Percentiles rank a stretch among this genome's conserved stretches.
Evolutionary conservation across 1,140 invertebrate genomes (phyloP).

Genomic region (Trachelipus rathkii): DNA sequence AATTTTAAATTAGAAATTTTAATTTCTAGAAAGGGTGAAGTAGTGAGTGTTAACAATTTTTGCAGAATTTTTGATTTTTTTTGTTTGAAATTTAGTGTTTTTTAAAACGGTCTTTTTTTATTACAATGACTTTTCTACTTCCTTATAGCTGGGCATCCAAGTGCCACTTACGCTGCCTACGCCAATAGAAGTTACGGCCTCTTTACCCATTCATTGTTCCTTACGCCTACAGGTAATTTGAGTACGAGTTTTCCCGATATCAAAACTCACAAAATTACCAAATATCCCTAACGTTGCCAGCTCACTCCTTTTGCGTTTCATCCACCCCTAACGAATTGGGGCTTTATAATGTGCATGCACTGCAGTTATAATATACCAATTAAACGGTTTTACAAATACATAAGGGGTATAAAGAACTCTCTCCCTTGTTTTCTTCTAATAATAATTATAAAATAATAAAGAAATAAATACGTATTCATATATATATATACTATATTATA

Average conservation of each 20-base stretch:
- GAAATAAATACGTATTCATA: too few species aligned
- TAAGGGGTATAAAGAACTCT: too few species aligned
- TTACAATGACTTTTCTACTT: background rate
- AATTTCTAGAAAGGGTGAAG: too few species aligned
- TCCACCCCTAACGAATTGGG: constrained; percentile 62
- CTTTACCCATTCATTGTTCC: constrained; percentile 89
- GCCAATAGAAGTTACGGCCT: constrained; percentile 88
- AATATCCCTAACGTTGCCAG: constrained; percentile 1
- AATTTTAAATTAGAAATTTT: too few species aligned
- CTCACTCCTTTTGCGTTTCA: constrained; percentile 55
- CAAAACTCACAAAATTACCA: background rate
- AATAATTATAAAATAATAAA: too few species aligned
- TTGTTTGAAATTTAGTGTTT: too few species aligned
- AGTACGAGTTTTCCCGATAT: constrained; percentile 60
- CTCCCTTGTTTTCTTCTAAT: too few species aligned
- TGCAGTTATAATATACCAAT: constrained; percentile 44
- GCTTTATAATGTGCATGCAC: constrained; percentile 50
- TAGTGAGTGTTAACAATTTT: too few species aligned
- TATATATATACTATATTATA: background rate
- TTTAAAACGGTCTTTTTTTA: too few species aligned
- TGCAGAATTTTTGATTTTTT: too few species aligned
- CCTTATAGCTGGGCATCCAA: constrained; percentile 53
- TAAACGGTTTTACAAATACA: background rate
- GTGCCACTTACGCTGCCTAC: constrained; percentile 87
- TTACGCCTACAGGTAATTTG: constrained; percentile 92